Conservation (phyloP, 2,113 vertebrate species). For the Boulengeromyrus knoepffleri region DNA sequence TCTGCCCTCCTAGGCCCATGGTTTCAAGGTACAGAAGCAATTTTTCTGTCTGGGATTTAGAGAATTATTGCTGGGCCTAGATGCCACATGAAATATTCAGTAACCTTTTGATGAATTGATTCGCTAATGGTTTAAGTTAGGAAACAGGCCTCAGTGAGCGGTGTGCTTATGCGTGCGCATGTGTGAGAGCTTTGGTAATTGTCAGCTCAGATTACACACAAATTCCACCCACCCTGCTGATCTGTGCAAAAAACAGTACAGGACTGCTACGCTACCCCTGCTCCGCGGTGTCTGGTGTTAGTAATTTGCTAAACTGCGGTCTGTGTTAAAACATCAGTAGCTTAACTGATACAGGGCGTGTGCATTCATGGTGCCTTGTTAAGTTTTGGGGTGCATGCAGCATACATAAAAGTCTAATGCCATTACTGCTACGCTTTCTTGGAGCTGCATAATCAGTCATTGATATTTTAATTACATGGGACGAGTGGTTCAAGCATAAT, state of each 20-base stretch:
- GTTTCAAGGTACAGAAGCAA: background rate
- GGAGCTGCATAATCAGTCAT: background rate
- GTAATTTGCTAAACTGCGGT: background rate
- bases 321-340: background rate
- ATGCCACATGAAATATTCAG: conserved; percentile 30
- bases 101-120: conserved; percentile 32
- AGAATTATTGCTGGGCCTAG: conserved; percentile 13
- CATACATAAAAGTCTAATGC: background rate
- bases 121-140: conserved; percentile 10
- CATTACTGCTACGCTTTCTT: background rate
- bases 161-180: background rate
- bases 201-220: background rate
- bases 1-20: background rate
- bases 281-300: background rate
- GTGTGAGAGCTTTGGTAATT: background rate
- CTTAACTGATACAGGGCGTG: background rate
- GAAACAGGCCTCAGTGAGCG: background rate
- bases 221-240: background rate
- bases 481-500: background rate
- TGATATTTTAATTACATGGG: background rate
- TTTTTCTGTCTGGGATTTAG: background rate
- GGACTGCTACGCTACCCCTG: background rate
- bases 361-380: background rate
- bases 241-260: background rate
- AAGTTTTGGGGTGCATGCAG: background rate